Conservation (phyloP, 2,113 vertebrate genomes). For the Chlorodrepanis virens region DNA sequence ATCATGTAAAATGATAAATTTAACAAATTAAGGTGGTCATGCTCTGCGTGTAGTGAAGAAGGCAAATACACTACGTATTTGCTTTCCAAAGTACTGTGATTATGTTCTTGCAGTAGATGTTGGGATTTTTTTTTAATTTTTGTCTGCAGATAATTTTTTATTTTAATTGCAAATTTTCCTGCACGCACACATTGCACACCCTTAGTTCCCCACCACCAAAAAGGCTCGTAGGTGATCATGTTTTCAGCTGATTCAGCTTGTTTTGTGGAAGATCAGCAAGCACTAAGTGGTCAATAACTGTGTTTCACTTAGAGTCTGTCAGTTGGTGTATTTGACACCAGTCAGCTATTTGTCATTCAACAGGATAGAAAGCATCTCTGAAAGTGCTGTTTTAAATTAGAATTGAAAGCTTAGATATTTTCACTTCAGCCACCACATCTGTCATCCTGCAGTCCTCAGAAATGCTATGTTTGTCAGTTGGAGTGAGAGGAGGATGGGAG, state of each 20-base stretch:
- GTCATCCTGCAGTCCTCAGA: neutral
- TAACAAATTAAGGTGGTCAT: neutral
- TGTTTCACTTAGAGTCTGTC: neutral
- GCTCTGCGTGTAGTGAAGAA: neutral
- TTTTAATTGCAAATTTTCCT: neutral
- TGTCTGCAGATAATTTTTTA: neutral
- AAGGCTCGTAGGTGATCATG: neutral
- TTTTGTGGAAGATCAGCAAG: neutral
- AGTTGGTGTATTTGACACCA: neutral
- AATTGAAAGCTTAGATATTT: neutral
- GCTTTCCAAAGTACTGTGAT: neutral
- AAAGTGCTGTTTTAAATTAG: constrained; percentile 17
- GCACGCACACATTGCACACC: no score
- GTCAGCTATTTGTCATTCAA: neutral
- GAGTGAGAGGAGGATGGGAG: neutral
- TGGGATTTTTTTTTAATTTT: neutral
- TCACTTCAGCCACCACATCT: neutral
- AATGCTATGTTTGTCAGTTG: neutral
- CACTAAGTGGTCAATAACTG: neutral
- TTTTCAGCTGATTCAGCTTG: neutral
- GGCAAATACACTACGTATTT: neutral
- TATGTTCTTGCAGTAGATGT: neutral
- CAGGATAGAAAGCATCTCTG: neutral
- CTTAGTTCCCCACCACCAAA: neutral
- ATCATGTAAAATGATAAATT: neutral